Percentiles rank a stretch among this genome's conserved stretches.
Conservation (phyloP, 2,113 vertebrate species). For the Pipa parva region DNA sequence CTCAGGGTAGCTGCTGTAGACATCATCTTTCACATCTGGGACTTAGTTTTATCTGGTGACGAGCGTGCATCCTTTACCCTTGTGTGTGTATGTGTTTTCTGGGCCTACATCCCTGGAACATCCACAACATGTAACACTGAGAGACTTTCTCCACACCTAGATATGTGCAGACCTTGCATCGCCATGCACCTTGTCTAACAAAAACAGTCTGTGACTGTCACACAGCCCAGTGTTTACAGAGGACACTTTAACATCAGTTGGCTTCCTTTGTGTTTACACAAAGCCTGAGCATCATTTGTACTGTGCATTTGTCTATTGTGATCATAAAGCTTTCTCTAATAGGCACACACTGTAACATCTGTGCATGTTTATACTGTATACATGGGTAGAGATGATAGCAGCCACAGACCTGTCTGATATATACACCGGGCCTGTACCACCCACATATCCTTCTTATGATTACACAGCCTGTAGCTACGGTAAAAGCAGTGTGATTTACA, state of each 20-base stretch:
- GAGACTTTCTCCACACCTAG: constrained; percentile 27
- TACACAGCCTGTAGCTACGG: constrained; percentile 30
- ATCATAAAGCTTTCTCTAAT: not conserved
- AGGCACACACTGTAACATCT: constrained; percentile 7
- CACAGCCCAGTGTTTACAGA: not conserved
- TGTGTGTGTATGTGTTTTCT: not conserved
- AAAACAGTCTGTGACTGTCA: not conserved
- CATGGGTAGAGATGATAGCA: constrained; percentile 30
- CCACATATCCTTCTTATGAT: constrained; percentile 30
- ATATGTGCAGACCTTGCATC: constrained; percentile 19
- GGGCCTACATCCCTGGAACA: constrained; percentile 2
- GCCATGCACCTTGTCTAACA: not conserved
- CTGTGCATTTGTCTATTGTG: not conserved
- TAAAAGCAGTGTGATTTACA: constrained; percentile 22
- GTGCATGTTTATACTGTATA: constrained; percentile 9
- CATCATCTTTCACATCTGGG: no score
- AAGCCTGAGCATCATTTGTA: constrained; percentile 1
- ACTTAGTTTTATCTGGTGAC: no score
- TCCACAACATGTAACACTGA: not conserved
- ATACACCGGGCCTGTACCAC: constrained; percentile 31
- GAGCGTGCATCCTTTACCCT: no score
- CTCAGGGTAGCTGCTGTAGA: no score
- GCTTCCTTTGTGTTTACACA: constrained; percentile 9
- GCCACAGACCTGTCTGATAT: constrained; percentile 14
- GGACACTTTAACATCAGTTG: not conserved